Evolutionary conservation across 2,113 vertebrate species (phyloP).

Genomic region (Damaliscus lunatus): DNA sequence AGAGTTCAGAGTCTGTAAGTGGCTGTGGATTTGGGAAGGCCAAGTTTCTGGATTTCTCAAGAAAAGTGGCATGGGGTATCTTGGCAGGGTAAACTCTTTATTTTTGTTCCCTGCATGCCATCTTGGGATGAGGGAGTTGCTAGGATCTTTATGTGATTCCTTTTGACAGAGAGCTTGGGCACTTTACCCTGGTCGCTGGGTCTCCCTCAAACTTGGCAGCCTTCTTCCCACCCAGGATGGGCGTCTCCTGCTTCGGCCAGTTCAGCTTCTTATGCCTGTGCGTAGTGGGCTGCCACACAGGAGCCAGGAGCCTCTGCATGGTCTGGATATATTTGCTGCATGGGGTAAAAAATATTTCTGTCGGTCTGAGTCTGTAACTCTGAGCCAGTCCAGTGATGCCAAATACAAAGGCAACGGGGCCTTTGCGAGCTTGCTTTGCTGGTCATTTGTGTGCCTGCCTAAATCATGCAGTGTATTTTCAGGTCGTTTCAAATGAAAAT

Average conservation of each 20-base stretch:
- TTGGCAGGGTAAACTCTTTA: neutral
- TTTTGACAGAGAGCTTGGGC: neutral
- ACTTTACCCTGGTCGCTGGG: slow-evolving; percentile 59
- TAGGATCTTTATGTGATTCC: neutral
- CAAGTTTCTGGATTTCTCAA: neutral
- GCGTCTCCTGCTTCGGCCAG: neutral
- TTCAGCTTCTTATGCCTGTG: neutral
- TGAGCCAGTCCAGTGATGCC: neutral
- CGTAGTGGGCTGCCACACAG: slow-evolving; percentile 66
- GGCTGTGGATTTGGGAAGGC: neutral
- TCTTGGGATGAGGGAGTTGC: neutral
- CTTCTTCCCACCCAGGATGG: neutral
- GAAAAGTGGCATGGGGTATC: neutral
- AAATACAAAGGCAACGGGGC: neutral
- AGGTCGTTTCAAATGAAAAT: slow-evolving; percentile 6
- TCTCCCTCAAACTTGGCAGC: slow-evolving; percentile 23
- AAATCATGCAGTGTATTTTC: neutral
- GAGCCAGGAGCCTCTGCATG: slow-evolving; percentile 75
- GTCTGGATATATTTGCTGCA: slow-evolving; percentile 79
- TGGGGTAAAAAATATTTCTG: neutral
- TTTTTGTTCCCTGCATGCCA: neutral
- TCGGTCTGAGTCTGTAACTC: neutral
- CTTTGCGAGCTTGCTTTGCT: neutral
- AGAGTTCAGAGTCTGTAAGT: neutral
- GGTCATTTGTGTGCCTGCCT: neutral